A percentile compares a stretch with the other conserved stretches of the same genome.
Evolutionary conservation across 1,140 invertebrate genomes (phyloP).

Genomic region (Magallana ariakensis): DNA sequence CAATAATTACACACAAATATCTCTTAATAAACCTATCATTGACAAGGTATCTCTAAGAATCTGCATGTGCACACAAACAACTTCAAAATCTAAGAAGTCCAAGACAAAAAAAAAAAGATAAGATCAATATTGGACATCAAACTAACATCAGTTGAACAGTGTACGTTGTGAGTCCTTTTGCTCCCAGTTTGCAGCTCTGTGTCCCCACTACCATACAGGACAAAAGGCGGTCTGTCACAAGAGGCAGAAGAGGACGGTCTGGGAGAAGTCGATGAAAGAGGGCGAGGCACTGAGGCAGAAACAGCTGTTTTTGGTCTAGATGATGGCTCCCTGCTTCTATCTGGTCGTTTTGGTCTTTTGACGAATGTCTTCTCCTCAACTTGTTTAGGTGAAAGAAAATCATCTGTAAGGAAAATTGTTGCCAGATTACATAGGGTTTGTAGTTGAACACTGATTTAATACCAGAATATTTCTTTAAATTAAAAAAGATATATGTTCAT

Average conservation of each 20-base stretch:
- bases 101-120: too few relatives aligned
- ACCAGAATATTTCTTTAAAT: too few relatives aligned
- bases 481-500: too few relatives aligned
- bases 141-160: conserved; percentile 54
- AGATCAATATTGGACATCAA: too few relatives aligned
- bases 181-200: conserved; percentile 43
- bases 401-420: conserved; percentile 6
- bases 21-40: too few relatives aligned
- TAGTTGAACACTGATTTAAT: too few relatives aligned
- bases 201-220: conserved; percentile 52
- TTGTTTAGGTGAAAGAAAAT: conserved; percentile 40
- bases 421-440: too few relatives aligned
- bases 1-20: too few relatives aligned
- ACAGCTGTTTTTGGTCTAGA: conserved; percentile 44
- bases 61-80: too few relatives aligned
- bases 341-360: conserved; percentile 34
- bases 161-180: conserved; percentile 55
- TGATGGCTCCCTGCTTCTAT: conserved; percentile 13
- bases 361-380: conserved; percentile 51
- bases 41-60: too few relatives aligned
- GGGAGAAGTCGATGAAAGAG: neutral
- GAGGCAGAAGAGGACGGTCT: neutral
- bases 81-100: too few relatives aligned
- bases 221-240: conserved; percentile 49
- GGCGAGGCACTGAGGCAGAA: neutral